phyloP scores from a whole-genome alignment of 2,797 vertebrate species.

The Neostethus bicornis region DNA sequence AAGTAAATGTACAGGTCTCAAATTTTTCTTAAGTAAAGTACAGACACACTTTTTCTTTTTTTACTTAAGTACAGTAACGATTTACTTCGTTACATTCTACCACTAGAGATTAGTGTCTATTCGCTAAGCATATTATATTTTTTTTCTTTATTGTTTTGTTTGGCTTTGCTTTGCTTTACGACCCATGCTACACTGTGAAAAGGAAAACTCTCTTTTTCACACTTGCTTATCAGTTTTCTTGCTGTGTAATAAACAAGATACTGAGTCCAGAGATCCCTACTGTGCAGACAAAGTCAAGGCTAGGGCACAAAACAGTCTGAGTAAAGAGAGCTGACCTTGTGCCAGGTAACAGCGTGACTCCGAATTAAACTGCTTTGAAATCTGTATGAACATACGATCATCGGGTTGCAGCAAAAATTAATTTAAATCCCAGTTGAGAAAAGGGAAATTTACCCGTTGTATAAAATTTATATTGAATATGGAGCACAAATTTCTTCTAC shows the following conservation, averaged over 20 bases:
- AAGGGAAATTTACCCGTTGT: not conserved
- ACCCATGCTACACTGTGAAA: not conserved
- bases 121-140: too few species aligned
- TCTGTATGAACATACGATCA: slow-evolving; percentile 17
- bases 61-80: too few species aligned
- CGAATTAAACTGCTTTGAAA: slow-evolving; percentile 24
- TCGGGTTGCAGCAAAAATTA: not conserved
- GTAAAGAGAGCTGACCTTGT: slow-evolving; percentile 7
- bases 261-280: slow-evolving; percentile 41
- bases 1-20: too few species aligned
- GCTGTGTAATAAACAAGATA: slow-evolving; percentile 48
- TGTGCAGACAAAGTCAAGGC: slow-evolving; percentile 70
- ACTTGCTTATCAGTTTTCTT: slow-evolving; percentile 49
- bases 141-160: too few species aligned
- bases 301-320: slow-evolving; percentile 59
- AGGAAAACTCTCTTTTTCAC: slow-evolving; percentile 39
- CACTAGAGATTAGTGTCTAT: too few species aligned
- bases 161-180: not conserved
- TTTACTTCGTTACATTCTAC: too few species aligned
- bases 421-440: slow-evolving; percentile 2
- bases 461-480: not conserved
- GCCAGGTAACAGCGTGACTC: slow-evolving; percentile 44
- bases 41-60: too few species aligned
- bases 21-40: too few species aligned
- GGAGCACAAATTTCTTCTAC: not conserved